Evolutionary conservation across 2,888 invertebrate species (phyloP).

Genomic region (Resseliella maxima): DNA sequence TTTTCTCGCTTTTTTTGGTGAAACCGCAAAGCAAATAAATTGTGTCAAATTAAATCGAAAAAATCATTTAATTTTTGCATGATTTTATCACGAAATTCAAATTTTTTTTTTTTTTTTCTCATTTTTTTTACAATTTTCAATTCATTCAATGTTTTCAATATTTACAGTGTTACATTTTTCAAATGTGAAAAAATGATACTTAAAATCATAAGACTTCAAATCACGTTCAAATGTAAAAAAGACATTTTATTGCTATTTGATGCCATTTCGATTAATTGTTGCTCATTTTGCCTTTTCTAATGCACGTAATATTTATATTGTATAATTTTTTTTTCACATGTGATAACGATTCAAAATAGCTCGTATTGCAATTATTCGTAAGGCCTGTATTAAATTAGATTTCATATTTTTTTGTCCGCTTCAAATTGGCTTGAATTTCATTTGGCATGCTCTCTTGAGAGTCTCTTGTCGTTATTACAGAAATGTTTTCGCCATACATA

Average conservation of each 20-base stretch:
- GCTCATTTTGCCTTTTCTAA: not conserved
- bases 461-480: not conserved
- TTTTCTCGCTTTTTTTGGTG: not conserved
- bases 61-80: constrained; percentile 13
- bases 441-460: not conserved
- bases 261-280: not conserved
- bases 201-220: constrained; percentile 47
- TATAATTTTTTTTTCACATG: not conserved
- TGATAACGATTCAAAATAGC: constrained; percentile 42
- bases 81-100: constrained; percentile 39
- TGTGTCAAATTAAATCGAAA: not conserved
- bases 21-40: not conserved
- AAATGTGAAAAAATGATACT: not conserved
- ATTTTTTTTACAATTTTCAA: not conserved
- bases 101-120: not conserved
- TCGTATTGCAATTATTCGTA: constrained; percentile 50
- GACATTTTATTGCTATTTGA: constrained; percentile 31
- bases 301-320: not conserved
- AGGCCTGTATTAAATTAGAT: constrained; percentile 23
- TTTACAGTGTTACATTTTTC: not conserved
- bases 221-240: not conserved
- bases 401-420: not conserved
- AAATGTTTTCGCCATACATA: too few species aligned
- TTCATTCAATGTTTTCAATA: not conserved
- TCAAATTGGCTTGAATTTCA: constrained; percentile 6